Evolutionary conservation across 1,140 invertebrate species (phyloP).

Genomic region (Paraescarpia echinospica): DNA sequence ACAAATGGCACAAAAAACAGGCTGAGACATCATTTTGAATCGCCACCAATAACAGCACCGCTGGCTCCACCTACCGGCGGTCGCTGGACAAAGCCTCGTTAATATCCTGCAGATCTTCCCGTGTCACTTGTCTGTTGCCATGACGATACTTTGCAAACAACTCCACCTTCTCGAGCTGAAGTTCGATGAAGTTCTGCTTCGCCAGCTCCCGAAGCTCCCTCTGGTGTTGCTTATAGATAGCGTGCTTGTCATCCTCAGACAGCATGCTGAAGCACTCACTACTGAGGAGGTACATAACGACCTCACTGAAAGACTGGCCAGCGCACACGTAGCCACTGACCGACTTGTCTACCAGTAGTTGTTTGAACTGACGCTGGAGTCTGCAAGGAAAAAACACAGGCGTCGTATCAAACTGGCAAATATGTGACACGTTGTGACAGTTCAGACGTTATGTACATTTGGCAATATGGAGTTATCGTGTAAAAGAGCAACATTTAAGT

Average conservation of each 20-base stretch:
- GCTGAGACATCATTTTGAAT: not conserved
- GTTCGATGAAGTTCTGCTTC: conserved; percentile 89
- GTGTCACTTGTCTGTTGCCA: conserved; percentile 75
- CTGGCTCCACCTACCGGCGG: not conserved
- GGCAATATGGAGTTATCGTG: no score
- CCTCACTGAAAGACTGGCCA: conserved; percentile 88
- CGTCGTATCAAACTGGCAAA: not conserved
- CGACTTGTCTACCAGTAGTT: conserved; percentile 77
- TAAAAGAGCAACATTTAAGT: no score
- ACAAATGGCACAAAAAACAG: not conserved
- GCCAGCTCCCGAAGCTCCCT: conserved; percentile 85
- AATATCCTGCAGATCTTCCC: conserved; percentile 26
- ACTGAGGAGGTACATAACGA: conserved; percentile 90
- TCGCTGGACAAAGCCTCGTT: not conserved
- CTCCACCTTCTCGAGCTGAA: conserved; percentile 90
- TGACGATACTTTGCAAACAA: conserved; percentile 68
- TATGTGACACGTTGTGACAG: no score
- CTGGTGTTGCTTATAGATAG: conserved; percentile 95
- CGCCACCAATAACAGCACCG: not conserved
- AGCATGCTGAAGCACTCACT: conserved; percentile 91
- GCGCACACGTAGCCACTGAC: conserved; percentile 84
- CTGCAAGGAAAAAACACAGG: conserved; percentile 39
- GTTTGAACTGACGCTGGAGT: conserved; percentile 81
- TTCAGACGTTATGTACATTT: no score
- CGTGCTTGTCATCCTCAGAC: conserved; percentile 83